phyloP scores from a whole-genome alignment of 92 coral and sea anemone genomes.

The Blastomussa wellsi region DNA sequence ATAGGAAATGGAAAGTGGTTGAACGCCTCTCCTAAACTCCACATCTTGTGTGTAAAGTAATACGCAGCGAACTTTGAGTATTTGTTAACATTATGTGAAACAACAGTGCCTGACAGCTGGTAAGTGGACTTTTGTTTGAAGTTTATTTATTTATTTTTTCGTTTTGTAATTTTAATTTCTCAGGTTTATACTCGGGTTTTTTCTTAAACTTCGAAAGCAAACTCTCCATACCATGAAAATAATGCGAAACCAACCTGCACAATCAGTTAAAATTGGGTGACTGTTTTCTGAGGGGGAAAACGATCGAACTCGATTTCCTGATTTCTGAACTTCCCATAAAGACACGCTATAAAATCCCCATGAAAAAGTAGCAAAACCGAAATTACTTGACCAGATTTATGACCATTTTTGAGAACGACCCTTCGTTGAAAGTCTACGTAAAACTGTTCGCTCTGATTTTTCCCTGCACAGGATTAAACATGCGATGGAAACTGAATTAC shows the following conservation, averaged over 20 bases:
- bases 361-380: background rate
- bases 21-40: background rate
- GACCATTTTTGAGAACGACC: background rate
- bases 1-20: background rate
- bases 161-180: background rate
- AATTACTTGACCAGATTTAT: background rate
- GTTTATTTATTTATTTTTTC: background rate
- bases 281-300: background rate
- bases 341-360: background rate
- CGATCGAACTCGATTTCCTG: background rate
- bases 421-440: background rate
- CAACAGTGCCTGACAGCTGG: background rate
- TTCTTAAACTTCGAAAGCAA: background rate
- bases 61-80: background rate
- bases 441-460: background rate
- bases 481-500: background rate
- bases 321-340: too few relatives aligned
- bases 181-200: background rate
- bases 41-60: background rate
- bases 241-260: background rate
- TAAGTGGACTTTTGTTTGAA: background rate
- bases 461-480: background rate
- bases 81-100: background rate
- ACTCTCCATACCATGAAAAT: background rate
- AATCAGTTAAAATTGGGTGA: background rate